These are phyloP conservation scores for Syrphus vitripennis DNA, from an alignment of 2,888 invertebrate species.

Conservation along the genomic window DNA sequence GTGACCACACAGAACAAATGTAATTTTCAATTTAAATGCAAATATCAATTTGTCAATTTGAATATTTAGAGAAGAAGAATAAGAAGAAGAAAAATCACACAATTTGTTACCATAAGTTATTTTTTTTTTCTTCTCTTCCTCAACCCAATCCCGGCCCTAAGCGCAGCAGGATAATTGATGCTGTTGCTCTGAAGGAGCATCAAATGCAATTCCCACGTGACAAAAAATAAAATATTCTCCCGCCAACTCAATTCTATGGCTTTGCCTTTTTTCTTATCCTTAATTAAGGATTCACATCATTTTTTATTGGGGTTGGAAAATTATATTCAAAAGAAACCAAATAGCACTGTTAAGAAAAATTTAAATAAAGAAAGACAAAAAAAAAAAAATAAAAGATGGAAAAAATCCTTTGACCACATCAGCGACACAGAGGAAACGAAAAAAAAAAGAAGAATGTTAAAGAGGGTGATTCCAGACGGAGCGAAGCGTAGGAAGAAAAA, in stretches of 20 bases:
- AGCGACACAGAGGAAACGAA: not conserved
- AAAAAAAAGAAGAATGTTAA: not conserved
- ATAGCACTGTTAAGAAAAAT: constrained; percentile 63
- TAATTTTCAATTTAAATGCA: constrained; percentile 82
- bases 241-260: constrained; percentile 30
- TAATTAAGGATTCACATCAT: constrained; percentile 81
- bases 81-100: constrained; percentile 52
- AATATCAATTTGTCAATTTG: constrained; percentile 82
- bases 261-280: constrained; percentile 73
- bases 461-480: constrained; percentile 31
- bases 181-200: constrained; percentile 51
- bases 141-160: constrained; percentile 4
- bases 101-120: constrained; percentile 70
- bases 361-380: constrained; percentile 26
- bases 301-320: constrained; percentile 81
- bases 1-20: constrained; percentile 81
- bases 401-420: constrained; percentile 69
- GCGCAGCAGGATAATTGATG: constrained; percentile 71
- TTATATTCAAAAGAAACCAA: constrained; percentile 80
- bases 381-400: not conserved
- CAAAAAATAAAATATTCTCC: constrained; percentile 60
- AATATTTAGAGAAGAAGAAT: constrained; percentile 66
- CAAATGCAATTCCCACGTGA: constrained; percentile 74
- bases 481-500: constrained; percentile 51
- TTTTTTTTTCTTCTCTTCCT: constrained; percentile 6